phyloP scores from a whole-genome alignment of 2,113 vertebrate species.

The Ptychochromis oligacanthus region DNA sequence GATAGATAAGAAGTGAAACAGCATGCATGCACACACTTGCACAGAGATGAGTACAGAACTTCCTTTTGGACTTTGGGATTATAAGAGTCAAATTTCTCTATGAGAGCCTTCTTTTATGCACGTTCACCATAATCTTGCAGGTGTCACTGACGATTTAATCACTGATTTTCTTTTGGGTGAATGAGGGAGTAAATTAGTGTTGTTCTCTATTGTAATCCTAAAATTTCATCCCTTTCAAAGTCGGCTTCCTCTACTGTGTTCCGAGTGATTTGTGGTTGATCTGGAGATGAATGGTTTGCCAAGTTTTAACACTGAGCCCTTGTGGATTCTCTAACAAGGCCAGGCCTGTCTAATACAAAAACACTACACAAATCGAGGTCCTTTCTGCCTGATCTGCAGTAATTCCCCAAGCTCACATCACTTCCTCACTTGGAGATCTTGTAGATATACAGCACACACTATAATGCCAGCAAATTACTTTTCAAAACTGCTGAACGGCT shows the following conservation, averaged over 20 bases:
- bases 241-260: slow-evolving; percentile 35
- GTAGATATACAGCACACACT: slow-evolving; percentile 3
- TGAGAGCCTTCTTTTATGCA: slow-evolving; percentile 35
- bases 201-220: slow-evolving; percentile 38
- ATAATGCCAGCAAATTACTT: neutral
- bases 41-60: slow-evolving; percentile 8
- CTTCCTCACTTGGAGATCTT: slow-evolving; percentile 39
- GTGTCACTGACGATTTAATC: slow-evolving; percentile 28
- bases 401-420: slow-evolving; percentile 57
- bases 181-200: slow-evolving; percentile 40
- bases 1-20: slow-evolving; percentile 41
- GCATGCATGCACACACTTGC: slow-evolving; percentile 13
- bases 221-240: slow-evolving; percentile 41
- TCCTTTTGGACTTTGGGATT: slow-evolving; percentile 56
- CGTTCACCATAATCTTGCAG: slow-evolving; percentile 17
- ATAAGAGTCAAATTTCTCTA: slow-evolving; percentile 46
- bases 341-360: slow-evolving; percentile 59
- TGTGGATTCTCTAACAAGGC: slow-evolving; percentile 72
- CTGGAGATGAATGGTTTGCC: slow-evolving; percentile 54
- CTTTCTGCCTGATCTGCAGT: slow-evolving; percentile 56
- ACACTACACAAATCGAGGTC: slow-evolving; percentile 60
- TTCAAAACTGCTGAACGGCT: neutral
- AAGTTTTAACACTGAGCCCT: slow-evolving; percentile 64
- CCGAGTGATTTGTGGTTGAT: slow-evolving; percentile 55
- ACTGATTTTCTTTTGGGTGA: slow-evolving; percentile 33